Evolutionary conservation across 2,888 invertebrate species (phyloP), one percentile per base, ranked within the genome.

Genomic region (Drosophila melanosoma): DNA sequence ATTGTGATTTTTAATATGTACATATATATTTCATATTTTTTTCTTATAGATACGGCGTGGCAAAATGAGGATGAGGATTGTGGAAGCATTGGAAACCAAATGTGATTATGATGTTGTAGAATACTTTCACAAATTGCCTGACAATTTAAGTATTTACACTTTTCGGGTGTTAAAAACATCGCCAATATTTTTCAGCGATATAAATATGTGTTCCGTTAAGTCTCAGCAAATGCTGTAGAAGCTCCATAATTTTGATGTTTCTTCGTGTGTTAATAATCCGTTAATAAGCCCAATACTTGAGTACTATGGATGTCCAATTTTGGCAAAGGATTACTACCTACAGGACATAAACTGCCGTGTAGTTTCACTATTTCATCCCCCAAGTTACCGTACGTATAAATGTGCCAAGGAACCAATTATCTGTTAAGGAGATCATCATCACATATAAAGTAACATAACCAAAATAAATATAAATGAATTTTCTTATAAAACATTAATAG

Each of bases 81-180:
- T n/a, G n/a, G 64, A 72, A 10, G 67, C 58, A 2, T 7, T 69
- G 17, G n/a, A 65, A 20, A 66, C 69, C 6, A 66, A 58, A 1
- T 76, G 76, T 10, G 80, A 80, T 62, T 51, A 72, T n/a, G 40
- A 75, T 42, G 20, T 29, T 48, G 69, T 82, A 11, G 61, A 75
- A 10, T 63, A 74, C 15, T 75, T 80, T 29, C 53, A 36, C 3
- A 33, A 51, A 60, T 11, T 56, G 5, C 45, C 53, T 11, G 20
- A 15, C 5, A 20, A 45, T 3, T 17, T 49, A 20, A 10, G 5
- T 0, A 45, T 70, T 7, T 61, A 69, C 17, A 62, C 56, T 0
- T 79, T 79, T n/a, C 61, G 70, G 0, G 68, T 79, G 11, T 42
- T 29, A 0, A 74, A 79, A n/a, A 1, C 29, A 15, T 29, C 63